phyloP scores from a whole-genome alignment of 2,888 invertebrate species.

The Ennomos fuscantarius region DNA sequence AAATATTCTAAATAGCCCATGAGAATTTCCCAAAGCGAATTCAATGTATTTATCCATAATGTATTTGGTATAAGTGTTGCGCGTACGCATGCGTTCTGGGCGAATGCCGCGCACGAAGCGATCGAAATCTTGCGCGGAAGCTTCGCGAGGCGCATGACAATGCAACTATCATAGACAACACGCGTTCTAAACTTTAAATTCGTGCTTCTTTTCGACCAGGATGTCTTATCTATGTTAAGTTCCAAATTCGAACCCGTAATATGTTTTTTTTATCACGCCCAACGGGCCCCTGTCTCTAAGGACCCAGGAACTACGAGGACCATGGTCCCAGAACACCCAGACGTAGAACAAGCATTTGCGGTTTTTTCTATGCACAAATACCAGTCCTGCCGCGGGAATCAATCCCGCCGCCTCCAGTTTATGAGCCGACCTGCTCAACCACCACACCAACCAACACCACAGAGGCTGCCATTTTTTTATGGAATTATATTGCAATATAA shows the following conservation, averaged over 20 bases:
- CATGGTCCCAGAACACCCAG: no score
- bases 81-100: constrained; percentile 36
- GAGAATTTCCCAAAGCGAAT: constrained; percentile 53
- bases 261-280: not conserved
- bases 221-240: constrained; percentile 27
- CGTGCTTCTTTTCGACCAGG: constrained; percentile 26
- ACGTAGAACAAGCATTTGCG: no score
- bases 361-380: no score
- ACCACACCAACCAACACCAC: no score
- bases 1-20: constrained; percentile 46
- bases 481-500: no score
- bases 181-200: constrained; percentile 28
- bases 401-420: no score
- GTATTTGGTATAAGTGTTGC: constrained; percentile 67
- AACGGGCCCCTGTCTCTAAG: no score
- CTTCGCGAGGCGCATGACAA: constrained; percentile 54
- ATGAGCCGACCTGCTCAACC: no score
- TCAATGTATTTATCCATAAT: constrained; percentile 69
- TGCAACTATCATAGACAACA: constrained; percentile 31
- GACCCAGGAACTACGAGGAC: no score
- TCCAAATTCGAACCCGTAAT: constrained; percentile 20
- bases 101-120: constrained; percentile 61
- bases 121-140: constrained; percentile 68
- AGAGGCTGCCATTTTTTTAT: no score
- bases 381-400: no score